Conservation (phyloP, 2,797 vertebrate genomes). For the Catharus ustulatus region DNA sequence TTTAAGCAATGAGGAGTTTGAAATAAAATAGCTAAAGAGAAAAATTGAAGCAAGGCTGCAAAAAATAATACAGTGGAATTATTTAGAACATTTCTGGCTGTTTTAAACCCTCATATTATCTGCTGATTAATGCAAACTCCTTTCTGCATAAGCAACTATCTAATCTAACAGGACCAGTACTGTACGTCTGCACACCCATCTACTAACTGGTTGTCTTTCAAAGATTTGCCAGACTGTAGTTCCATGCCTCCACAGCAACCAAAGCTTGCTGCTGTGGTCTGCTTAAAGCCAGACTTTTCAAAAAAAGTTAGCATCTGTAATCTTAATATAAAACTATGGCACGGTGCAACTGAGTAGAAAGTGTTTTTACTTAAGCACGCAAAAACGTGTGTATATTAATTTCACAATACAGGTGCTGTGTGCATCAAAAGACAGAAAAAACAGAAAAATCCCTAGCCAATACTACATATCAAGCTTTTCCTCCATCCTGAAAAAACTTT, state of each 20-base stretch:
- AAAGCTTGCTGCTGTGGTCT: neutral
- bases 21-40: neutral
- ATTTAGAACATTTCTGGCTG: neutral
- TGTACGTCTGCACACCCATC: fast-evolving
- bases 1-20: neutral
- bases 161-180: neutral
- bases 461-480: neutral
- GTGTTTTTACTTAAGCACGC: neutral
- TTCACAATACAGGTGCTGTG: neutral
- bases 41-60: neutral
- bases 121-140: neutral
- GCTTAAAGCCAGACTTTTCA: neutral
- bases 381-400: fast-evolving
- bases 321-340: neutral
- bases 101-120: neutral
- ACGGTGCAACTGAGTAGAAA: neutral
- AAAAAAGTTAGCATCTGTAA: neutral
- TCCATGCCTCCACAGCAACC: neutral
- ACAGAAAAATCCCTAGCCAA: neutral
- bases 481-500: neutral
- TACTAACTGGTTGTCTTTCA: neutral
- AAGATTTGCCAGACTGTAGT: neutral
- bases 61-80: neutral
- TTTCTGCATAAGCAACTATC: neutral
- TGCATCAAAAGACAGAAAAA: neutral